These are phyloP conservation scores for Bedellia somnulentella DNA, from an alignment of 2,888 invertebrate species.

Conservation along the genomic window DNA sequence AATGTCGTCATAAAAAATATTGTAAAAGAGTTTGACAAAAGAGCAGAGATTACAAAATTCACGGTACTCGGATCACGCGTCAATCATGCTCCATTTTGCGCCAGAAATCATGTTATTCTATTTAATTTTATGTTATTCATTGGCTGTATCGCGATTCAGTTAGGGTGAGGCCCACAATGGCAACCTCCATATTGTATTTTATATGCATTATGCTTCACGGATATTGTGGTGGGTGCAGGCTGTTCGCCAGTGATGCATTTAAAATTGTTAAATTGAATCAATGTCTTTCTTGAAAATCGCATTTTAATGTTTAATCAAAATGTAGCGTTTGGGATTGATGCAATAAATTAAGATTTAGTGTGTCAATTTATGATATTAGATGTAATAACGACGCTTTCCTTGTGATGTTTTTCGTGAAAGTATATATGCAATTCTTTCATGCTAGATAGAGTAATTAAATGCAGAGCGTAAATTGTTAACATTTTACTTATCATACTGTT, in stretches of 20 bases:
- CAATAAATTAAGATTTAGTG: too few species aligned
- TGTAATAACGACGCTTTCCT: too few species aligned
- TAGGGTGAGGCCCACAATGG: conserved; percentile 26
- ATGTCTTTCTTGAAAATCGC: too few species aligned
- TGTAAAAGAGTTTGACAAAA: conserved; percentile 17
- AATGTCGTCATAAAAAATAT: conserved; percentile 29
- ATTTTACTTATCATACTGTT: too few species aligned
- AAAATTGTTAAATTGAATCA: too few species aligned
- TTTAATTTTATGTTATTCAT: conserved; percentile 49
- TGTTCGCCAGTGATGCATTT: conserved; percentile 1
- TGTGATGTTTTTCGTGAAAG: too few species aligned
- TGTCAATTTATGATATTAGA: too few species aligned
- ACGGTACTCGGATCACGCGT: conserved; percentile 44
- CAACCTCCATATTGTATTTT: conserved; percentile 12
- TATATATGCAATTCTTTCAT: too few species aligned
- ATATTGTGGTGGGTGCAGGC: conserved; percentile 6
- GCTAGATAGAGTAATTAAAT: too few species aligned
- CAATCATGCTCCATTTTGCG: conserved; percentile 45
- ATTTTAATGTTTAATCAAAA: too few species aligned
- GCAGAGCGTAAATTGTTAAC: too few species aligned
- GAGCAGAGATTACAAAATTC: conserved; percentile 33
- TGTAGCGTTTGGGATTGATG: too few species aligned
- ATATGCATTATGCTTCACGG: conserved; percentile 7
- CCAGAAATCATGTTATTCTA: conserved; percentile 47
- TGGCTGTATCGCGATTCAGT: conserved; percentile 29